phyloP scores from a whole-genome alignment of 2,797 vertebrate genomes.

The Thripadectes ignobilis region DNA sequence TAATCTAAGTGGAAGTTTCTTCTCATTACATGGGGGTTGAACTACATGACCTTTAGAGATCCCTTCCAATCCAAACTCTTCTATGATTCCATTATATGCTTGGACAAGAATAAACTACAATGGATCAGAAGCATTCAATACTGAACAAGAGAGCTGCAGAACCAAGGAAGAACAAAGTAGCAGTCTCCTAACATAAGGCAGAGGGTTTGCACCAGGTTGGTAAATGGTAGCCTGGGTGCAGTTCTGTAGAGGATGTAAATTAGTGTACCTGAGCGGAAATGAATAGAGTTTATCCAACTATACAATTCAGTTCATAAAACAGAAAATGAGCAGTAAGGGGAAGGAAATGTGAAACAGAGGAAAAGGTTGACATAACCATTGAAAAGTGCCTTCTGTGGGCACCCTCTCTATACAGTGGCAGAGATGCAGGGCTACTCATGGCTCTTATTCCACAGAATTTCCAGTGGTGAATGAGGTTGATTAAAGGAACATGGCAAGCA shows the following conservation, averaged over 20 bases:
- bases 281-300: not conserved
- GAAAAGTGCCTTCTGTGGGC: not conserved
- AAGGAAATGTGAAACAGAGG: not conserved
- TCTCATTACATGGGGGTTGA: not conserved
- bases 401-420: not conserved
- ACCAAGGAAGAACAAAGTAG: not conserved
- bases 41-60: not conserved
- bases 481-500: not conserved
- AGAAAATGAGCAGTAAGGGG: not conserved
- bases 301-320: not conserved
- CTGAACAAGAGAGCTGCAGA: not conserved
- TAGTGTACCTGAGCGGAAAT: not conserved
- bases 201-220: not conserved
- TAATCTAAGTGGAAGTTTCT: not conserved
- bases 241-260: not conserved
- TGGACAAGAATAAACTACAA: not conserved
- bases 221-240: not conserved
- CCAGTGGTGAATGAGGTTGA: not conserved
- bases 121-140: not conserved
- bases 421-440: not conserved
- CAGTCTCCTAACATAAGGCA: not conserved
- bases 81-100: not conserved
- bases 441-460: not conserved
- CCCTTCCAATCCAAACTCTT: not conserved
- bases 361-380: not conserved